phyloP scores from a whole-genome alignment of 2,113 vertebrate genomes.

The Dromiciops gliroides region DNA sequence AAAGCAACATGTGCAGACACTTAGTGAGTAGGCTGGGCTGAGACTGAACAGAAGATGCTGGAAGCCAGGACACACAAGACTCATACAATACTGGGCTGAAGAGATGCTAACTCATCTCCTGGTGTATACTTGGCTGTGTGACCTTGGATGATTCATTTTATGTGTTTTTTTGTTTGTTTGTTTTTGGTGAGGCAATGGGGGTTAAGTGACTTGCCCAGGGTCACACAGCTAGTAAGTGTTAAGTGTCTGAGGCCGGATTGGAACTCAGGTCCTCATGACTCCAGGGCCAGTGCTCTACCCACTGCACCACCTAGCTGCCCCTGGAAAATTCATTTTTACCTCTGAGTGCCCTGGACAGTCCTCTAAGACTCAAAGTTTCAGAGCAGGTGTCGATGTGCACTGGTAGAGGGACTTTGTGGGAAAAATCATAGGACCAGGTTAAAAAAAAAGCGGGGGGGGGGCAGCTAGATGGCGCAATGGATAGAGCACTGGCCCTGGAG shows the following conservation, averaged over 20 bases:
- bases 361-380: not conserved
- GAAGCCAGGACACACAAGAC: not conserved
- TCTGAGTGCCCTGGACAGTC: not conserved
- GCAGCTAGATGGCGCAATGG: no score
- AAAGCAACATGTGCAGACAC: conserved; percentile 35
- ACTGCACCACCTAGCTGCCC: no score
- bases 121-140: not conserved
- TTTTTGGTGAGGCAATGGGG: no score
- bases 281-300: no score
- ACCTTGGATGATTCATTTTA: not conserved
- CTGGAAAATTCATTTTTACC: not conserved
- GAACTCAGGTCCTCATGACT: no score
- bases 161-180: no score
- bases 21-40: conserved; percentile 1
- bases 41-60: not conserved
- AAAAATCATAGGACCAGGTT: not conserved
- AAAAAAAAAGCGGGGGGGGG: not conserved
- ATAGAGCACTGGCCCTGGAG: no score
- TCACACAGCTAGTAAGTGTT: no score
- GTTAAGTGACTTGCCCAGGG: no score
- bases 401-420: not conserved
- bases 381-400: not conserved
- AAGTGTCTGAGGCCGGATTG: no score
- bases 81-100: not conserved
- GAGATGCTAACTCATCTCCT: not conserved